A percentile compares a stretch with the other conserved stretches of the same genome.
Conservation (phyloP, 2,113 vertebrate species). For the Burhinus oedicnemus region DNA sequence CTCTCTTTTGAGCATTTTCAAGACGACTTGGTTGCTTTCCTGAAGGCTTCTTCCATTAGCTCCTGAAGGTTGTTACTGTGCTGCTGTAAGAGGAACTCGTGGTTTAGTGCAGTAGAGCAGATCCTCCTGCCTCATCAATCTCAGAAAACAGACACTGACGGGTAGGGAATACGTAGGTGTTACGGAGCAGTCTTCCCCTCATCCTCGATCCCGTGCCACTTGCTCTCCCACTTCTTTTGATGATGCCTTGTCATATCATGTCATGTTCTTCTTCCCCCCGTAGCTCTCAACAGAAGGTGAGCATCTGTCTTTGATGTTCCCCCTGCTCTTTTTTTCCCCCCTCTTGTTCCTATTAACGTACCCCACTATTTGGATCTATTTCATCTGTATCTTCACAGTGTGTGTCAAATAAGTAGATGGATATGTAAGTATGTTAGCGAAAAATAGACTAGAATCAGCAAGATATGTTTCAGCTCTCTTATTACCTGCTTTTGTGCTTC, state of each 20-base stretch:
- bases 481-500: not conserved
- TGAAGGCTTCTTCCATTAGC: not conserved
- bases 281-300: not conserved
- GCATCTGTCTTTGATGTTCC: not conserved
- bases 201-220: not conserved
- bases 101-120: not conserved
- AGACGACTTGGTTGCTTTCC: not conserved
- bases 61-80: not conserved
- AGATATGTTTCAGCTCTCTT: not conserved
- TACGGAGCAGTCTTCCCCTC: not conserved
- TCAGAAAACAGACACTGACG: not conserved
- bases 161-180: not conserved
- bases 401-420: not conserved
- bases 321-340: not conserved
- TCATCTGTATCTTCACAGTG: not conserved
- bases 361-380: not conserved
- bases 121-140: not conserved
- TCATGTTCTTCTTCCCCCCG: not conserved
- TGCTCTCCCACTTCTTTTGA: not conserved
- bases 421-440: not conserved
- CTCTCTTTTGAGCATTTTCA: not conserved
- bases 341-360: not conserved
- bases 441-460: not conserved
- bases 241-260: not conserved
- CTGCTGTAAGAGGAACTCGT: not conserved